Percentiles rank a stretch among this genome's conserved stretches.
Evolutionary conservation across 2,888 invertebrate species (phyloP).

Genomic region (Drosophila koepferae): DNA sequence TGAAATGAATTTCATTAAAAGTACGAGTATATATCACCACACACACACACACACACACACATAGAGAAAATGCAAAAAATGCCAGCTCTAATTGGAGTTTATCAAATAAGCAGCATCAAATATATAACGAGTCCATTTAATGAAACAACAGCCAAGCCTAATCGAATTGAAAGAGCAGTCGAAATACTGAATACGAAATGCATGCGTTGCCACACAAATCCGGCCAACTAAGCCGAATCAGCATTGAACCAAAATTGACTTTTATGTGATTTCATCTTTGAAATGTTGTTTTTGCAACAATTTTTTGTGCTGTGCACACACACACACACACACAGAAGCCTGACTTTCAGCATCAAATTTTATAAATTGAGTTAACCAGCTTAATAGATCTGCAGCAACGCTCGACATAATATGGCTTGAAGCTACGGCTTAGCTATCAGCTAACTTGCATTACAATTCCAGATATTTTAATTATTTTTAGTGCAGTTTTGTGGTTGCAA

Average conservation of each 20-base stretch:
- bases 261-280: not conserved
- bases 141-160: constrained; percentile 9
- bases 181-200: constrained; percentile 5
- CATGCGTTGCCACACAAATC: not conserved
- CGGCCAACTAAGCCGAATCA: constrained; percentile 3
- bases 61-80: constrained; percentile 37
- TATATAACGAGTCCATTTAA: constrained; percentile 29
- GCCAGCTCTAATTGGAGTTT: constrained; percentile 70
- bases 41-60: not conserved
- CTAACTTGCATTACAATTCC: not conserved
- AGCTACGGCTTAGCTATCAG: not conserved
- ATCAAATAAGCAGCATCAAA: constrained; percentile 56
- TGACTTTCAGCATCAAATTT: not conserved
- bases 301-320: not conserved
- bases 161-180: not conserved
- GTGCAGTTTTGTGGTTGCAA: constrained; percentile 15
- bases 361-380: constrained; percentile 15
- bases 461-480: constrained; percentile 8
- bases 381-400: not conserved
- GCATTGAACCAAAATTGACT: not conserved
- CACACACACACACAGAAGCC: not conserved
- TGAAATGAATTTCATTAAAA: constrained; percentile 75
- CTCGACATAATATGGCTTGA: constrained; percentile 9
- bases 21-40: constrained; percentile 28
- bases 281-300: not conserved